Evolutionary conservation across 1,140 invertebrate species (phyloP), one percentile per base, ranked within the genome.

Genomic region (Spodoptera frugiperda): DNA sequence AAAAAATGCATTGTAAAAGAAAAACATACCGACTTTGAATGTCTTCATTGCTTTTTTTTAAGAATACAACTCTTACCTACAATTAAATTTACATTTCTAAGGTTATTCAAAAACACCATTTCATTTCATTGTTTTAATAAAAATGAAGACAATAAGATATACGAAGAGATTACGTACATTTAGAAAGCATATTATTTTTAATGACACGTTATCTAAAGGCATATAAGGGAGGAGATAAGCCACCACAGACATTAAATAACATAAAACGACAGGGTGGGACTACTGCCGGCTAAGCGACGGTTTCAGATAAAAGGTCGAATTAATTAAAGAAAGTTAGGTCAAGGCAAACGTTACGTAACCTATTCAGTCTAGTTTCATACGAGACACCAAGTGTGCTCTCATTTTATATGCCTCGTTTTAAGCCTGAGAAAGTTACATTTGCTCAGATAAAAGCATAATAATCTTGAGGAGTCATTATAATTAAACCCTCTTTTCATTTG

Each of bases 241-340:
- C 15, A 49, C 19, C 19, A 25, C 4, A 19, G 63, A 21, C 63
- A 67, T 49, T 67, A 67, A 65, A 67, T 67, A 25, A 49, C 44
- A 25, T 49, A 49, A 63, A 67, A 49, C 46, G 63, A 25, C 48
- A 25, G 19, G 39, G 17, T 49, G 19, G 19, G 63, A 67, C 48
- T 67, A 67, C 39, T 12, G 63, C 44, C 48, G 4, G 19, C 61
- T 21, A 49, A 67, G 63, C 63, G 11, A 44, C 63, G 63, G 54
- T 21, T 30, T 17, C 19, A 67, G 44, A 67, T 67, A 67, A 67
- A 67, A 67, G 44, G 17, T 49, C 63, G 63, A 48, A 48, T 65
- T 65, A 65, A 65, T 65, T 65, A 65, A 65, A 48, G 39, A 67
- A 67, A 67, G 33, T 44, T 44, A 67, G 63, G 63, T 67, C 63